Percentiles rank a stretch among this genome's conserved stretches.
These are phyloP conservation scores for Drosophila navojoa DNA, from an alignment of 1,140 invertebrate species.

Conservation along the genomic window DNA sequence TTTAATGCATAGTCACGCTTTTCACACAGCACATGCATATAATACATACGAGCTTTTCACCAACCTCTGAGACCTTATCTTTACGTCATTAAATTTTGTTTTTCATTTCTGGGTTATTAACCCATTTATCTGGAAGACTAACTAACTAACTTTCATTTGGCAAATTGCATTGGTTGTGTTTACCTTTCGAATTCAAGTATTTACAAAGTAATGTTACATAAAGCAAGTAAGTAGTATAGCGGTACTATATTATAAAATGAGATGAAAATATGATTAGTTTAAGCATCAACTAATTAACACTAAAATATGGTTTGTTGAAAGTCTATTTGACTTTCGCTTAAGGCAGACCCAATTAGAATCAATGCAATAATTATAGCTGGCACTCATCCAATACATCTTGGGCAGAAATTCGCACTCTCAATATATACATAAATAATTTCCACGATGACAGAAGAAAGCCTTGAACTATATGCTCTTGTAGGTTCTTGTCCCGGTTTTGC, in stretches of 20 bases:
- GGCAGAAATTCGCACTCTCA: not conserved
- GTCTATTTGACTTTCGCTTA: no score
- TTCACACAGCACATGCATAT: slow-evolving; percentile 28
- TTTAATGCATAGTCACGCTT: slow-evolving; percentile 45
- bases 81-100: slow-evolving; percentile 2
- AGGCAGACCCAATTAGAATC: no score
- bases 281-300: no score
- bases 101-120: slow-evolving; percentile 13
- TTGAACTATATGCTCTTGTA: not conserved
- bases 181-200: not conserved
- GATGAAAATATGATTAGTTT: no score
- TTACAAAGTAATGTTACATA: not conserved
- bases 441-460: not conserved
- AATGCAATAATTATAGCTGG: not conserved
- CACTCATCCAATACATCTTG: not conserved
- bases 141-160: slow-evolving; percentile 24
- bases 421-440: not conserved
- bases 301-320: no score
- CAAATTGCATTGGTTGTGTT: not conserved
- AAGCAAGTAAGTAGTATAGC: no score
- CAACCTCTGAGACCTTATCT: slow-evolving; percentile 19
- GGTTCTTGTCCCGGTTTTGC: not conserved
- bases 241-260: no score
- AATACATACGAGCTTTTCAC: slow-evolving; percentile 5
- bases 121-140: not conserved